Conservation (phyloP, 2,113 vertebrate genomes). For the Callopanchax toddi region DNA sequence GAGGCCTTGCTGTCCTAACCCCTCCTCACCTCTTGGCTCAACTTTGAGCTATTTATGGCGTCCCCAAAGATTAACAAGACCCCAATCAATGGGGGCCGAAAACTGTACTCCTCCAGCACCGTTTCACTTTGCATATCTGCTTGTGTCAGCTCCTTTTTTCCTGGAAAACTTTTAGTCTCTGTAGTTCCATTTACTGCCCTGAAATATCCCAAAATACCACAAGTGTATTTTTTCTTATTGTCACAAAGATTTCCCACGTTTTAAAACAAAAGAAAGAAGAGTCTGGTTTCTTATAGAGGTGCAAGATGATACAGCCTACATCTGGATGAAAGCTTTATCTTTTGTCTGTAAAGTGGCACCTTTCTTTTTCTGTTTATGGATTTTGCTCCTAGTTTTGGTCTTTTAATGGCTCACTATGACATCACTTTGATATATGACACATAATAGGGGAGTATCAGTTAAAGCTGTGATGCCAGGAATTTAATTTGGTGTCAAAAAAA, state of each 20-base stretch:
- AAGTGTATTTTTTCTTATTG: conserved; percentile 16
- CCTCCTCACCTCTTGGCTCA: conserved; percentile 49
- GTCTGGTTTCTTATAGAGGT: conserved; percentile 8
- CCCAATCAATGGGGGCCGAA: conserved; percentile 64
- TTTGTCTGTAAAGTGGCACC: conserved; percentile 4
- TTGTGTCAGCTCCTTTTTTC: conserved; percentile 57
- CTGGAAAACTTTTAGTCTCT: conserved; percentile 47
- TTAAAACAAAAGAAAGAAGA: conserved; percentile 15
- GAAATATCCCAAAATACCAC: conserved; percentile 8
- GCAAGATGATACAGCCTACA: conserved; percentile 1
- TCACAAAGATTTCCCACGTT: conserved; percentile 17
- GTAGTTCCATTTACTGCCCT: conserved; percentile 36
- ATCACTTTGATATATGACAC: background rate
- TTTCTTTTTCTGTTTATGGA: background rate
- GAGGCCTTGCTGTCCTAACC: conserved; percentile 39
- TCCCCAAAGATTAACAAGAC: conserved; percentile 65
- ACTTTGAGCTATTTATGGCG: conserved; percentile 76
- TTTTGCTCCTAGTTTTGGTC: background rate
- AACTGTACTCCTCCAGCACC: conserved; percentile 33
- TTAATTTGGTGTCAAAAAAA: conserved; percentile 25
- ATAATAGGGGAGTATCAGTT: conserved; percentile 14
- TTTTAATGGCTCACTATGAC: background rate
- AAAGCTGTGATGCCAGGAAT: background rate
- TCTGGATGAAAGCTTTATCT: background rate
- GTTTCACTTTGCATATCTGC: conserved; percentile 40